Base-by-base conservation (phyloP, 2,797 vertebrate genomes). In the Peromyscus nudipes region DNA sequence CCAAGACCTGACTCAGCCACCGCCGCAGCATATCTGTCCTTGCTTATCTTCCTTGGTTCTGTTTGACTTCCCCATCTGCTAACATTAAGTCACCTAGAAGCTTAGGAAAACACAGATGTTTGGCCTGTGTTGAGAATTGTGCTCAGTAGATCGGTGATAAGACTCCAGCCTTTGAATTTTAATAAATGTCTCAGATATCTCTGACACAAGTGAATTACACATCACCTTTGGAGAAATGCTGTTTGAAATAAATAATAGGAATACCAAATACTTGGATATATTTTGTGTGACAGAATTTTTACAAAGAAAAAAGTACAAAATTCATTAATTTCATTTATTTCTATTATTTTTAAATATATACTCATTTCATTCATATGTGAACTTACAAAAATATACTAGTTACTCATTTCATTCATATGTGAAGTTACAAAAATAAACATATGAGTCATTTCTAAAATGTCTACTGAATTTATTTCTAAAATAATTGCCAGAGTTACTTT, bases 241-340 rank as follows among this genome's bases (percentile, higher is more conserved):
- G n/a, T 57, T 96, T 92, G 83, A 92, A 97, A 73, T 27, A 90
- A 94, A 79, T 88, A 21, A 91, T 77, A 96, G 81, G 83, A 71
- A 69, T 87, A 81, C 4, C 29, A 85, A 82, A 75, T 49, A 52
- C 16, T 89, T 80, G 21, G 62, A 91, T 37, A 73, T 40, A 62
- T 64, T 96, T 94, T 80, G 82, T 2, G 37, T 37, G 27, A 83
- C 16, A 89, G 25, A 95, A 90, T 88, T 96, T 96, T 92, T 92
- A 94, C 7, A 76, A 55, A 13, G 17, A 96, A 92, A 95, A 23
- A 76, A 73, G 21, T 60, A 80, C 13, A 92, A 80, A 73, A 67
- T 91, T 3, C 29, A 94, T 92, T 83, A 73, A 7, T 88, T 87
- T 84, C 34, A 75, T 80, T 73, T 95, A 83, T 25, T 49, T 73